A percentile compares a stretch with the other conserved stretches of the same genome.
phyloP scores from a whole-genome alignment of 2,113 vertebrate genomes.

The Trachemys scripta region DNA sequence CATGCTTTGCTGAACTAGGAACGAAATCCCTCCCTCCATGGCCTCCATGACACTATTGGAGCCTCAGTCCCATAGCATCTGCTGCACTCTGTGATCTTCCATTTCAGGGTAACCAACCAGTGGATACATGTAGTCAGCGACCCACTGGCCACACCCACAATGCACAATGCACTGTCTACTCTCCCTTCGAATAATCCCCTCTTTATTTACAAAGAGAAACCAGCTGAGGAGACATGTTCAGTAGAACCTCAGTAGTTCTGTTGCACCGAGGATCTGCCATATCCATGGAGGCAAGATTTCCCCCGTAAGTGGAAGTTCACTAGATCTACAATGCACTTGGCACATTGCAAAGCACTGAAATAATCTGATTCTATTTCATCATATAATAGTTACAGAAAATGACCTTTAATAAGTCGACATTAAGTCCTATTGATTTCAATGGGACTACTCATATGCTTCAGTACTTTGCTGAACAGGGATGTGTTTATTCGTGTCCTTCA shows the following conservation, averaged over 20 bases:
- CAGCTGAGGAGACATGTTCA: rapidly evolving
- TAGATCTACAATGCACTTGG: not conserved
- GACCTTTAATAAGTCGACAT: not conserved
- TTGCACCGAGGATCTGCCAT: not conserved
- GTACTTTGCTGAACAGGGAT: not conserved
- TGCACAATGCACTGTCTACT: not conserved
- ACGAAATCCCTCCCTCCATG: not conserved
- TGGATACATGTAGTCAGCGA: not conserved
- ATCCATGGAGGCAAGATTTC: no score
- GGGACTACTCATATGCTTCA: not conserved
- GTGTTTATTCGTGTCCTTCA: not conserved
- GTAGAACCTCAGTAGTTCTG: not conserved
- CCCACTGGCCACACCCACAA: not conserved
- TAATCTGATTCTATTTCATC: not conserved
- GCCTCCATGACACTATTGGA: not conserved
- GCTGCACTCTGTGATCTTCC: not conserved
- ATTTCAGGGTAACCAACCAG: not conserved
- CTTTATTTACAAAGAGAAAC: not conserved
- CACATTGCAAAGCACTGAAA: not conserved
- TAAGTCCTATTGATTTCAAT: not conserved
- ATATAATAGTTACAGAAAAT: not conserved
- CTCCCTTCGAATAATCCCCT: not conserved
- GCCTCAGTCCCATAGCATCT: not conserved
- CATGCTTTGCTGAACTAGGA: not conserved
- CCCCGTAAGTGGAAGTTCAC: not conserved